Evolutionary conservation across 2,888 invertebrate species (phyloP).

Genomic region (Gortyna flavago): DNA sequence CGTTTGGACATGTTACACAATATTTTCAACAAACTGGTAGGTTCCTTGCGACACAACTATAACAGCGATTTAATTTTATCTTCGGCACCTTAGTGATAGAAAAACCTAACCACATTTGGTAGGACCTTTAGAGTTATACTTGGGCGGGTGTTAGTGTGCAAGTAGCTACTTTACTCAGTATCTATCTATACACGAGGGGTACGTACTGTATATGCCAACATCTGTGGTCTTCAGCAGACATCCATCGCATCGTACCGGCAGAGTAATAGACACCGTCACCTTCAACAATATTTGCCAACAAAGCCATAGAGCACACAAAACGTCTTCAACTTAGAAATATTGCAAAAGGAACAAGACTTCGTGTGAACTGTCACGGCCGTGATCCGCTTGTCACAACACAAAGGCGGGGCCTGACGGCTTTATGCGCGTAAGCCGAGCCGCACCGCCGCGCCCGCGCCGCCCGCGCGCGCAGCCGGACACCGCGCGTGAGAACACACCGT

Average conservation of each 20-base stretch:
- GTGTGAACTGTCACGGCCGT: conserved; percentile 58
- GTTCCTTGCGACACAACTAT: neutral
- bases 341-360: conserved; percentile 45
- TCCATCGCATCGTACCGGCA: conserved; percentile 6
- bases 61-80: neutral
- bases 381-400: conserved; percentile 64
- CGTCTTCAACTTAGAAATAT: conserved; percentile 44
- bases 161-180: neutral
- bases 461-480: conserved; percentile 38
- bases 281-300: conserved; percentile 54
- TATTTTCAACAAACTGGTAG: neutral
- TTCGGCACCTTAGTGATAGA: neutral
- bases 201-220: neutral
- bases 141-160: neutral
- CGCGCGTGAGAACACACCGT: conserved; percentile 55
- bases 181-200: neutral
- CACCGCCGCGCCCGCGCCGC: conserved; percentile 32
- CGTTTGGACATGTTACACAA: neutral
- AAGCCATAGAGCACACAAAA: conserved; percentile 61
- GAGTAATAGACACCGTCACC: conserved; percentile 59
- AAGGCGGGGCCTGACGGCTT: conserved; percentile 64
- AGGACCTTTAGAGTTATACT: neutral
- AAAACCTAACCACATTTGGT: neutral
- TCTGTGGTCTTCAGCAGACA: neutral
- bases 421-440: conserved; percentile 59